Evolutionary conservation across 1,140 invertebrate species (phyloP).

Genomic region (Drosophila paulistorum): DNA sequence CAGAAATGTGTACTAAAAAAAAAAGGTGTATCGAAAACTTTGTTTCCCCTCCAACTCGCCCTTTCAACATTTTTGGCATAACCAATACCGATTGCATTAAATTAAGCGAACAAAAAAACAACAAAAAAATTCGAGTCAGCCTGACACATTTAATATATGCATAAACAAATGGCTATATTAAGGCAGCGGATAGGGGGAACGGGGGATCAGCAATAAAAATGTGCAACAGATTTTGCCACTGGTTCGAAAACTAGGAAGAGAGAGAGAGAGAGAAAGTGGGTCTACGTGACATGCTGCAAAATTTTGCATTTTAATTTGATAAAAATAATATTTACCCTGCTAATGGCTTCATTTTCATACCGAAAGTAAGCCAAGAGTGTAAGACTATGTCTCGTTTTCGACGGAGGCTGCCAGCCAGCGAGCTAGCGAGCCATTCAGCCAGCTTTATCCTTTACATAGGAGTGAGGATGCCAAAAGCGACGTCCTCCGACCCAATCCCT

Average conservation of each 20-base stretch:
- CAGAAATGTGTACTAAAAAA: not conserved
- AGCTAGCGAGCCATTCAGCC: conserved; percentile 39
- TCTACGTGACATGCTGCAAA: conserved; percentile 61
- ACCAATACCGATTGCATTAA: conserved; percentile 57
- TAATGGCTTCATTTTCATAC: conserved; percentile 72
- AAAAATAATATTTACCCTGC: conserved; percentile 76
- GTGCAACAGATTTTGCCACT: conserved; percentile 47
- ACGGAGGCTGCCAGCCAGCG: conserved; percentile 43
- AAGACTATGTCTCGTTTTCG: conserved; percentile 56
- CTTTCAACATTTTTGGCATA: conserved; percentile 29
- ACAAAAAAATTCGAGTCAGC: conserved; percentile 17
- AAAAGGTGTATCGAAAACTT: not conserved
- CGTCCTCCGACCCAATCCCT: conserved; percentile 34
- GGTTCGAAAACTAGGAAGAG: not conserved
- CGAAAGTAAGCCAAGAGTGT: conserved; percentile 33
- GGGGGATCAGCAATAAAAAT: conserved; percentile 34
- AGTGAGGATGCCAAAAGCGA: conserved; percentile 26
- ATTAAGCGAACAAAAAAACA: conserved; percentile 59
- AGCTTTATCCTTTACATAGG: conserved; percentile 53
- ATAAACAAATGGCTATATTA: conserved; percentile 75
- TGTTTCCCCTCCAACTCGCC: not conserved
- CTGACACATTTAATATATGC: conserved; percentile 66
- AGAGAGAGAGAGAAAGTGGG: conserved; percentile 26
- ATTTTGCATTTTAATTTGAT: conserved; percentile 76
- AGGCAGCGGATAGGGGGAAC: conserved; percentile 1